These are phyloP conservation scores for Agapornis roseicollis DNA, from an alignment of 2,113 vertebrate genomes.

Conservation along the genomic window DNA sequence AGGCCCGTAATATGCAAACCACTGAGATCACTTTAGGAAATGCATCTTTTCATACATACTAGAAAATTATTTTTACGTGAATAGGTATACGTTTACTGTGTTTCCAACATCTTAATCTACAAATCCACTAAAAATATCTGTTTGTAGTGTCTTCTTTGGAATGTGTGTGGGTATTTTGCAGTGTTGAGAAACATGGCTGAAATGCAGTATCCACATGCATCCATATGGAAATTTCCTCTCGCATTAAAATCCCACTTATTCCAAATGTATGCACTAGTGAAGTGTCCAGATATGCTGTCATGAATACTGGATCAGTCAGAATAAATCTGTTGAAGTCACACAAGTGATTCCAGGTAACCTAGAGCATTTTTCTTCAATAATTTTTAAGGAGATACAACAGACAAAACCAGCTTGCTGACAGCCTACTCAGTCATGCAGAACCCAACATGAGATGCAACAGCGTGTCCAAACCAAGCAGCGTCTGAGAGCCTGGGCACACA, in stretches of 20 bases:
- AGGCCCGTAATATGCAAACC: background rate
- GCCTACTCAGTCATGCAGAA: background rate
- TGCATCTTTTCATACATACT: background rate
- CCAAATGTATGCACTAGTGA: background rate
- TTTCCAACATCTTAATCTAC: background rate
- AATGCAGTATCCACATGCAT: background rate
- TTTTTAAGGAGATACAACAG: background rate
- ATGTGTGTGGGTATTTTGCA: background rate
- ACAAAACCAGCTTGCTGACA: background rate
- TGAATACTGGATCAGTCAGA: background rate
- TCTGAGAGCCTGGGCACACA: background rate
- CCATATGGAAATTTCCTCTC: background rate
- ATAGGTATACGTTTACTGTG: background rate
- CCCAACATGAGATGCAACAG: rapidly evolving
- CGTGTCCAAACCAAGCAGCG: background rate
- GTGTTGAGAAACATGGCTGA: background rate
- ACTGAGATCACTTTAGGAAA: background rate
- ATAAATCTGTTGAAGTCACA: background rate
- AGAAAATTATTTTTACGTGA: background rate
- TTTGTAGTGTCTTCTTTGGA: background rate
- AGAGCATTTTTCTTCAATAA: background rate
- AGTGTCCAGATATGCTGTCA: background rate
- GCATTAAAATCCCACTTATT: background rate
- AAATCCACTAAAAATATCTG: background rate
- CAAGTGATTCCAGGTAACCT: background rate